Base-by-base conservation (phyloP, 1,140 invertebrate species). In the Bombus difficillimus region DNA sequence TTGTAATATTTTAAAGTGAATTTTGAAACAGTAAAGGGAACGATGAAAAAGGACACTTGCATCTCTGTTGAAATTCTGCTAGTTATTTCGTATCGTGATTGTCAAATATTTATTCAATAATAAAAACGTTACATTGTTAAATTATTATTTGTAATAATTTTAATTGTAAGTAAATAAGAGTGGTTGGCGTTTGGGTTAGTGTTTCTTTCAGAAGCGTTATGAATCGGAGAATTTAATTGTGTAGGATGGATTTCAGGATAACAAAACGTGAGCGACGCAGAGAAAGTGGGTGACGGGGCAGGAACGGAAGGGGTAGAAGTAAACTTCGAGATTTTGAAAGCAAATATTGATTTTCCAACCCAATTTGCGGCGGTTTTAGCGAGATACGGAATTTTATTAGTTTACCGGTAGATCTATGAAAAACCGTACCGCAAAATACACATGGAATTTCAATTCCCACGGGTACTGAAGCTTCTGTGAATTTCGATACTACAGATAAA, bases 291-390 rank as follows among this genome's bases (percentile, higher is more conserved):
- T 25, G 6, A 37, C 2, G 9, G 57, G 41, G 39, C 3, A n/a
- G 32, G 37, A 32, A 59, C 15, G 79, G 25, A 53, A 76, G 18
- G 32, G 43, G 72, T 53, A 25, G 59, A 76, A 64, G 72, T 64
- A 64, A 83, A 53, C 81, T 53, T 47, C 15, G 72, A 66, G 81
- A 83, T 83, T 83, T 83, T 83, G 10, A 34, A 76, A 83, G 81
- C 47, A 83, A 83, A 83, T 76, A 83, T 83, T 83, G 57, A 75
- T 66, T 64, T 64, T 66, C 59, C 81, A 28, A 83, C 72, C 57
- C 72, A 73, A 76, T 76, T 83, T 83, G 81, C 34, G 72, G 81
- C 41, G 37, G 59, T 62, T 81, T 81, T 81, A 59, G 47, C 64
- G 68, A 81, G 68, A 43, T 76, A 83, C 34, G 41, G 39, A 76